Evolutionary conservation across 2,113 vertebrate genomes (phyloP), one percentile per base, ranked within the genome.

Genomic region (Columbina picui): DNA sequence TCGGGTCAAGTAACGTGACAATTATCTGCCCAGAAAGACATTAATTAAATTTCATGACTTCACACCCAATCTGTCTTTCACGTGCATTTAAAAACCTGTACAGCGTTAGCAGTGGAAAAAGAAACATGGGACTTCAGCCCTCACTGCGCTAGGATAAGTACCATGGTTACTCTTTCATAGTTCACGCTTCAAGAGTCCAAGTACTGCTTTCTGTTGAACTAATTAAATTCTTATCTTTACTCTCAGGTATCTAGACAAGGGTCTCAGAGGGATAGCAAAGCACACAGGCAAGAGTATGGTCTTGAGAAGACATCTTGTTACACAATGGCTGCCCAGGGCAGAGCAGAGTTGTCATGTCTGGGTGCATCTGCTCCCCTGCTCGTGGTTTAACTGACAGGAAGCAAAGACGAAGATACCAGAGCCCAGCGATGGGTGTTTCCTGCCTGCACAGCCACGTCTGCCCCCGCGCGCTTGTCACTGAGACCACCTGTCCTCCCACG

Each of bases 351-450:
- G 71, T 16, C 96, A 73, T 50, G 87, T 73, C 94, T 25, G 50
- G 89, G 97, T 87, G 95, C 98, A 98, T 98, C 98, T 98, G 97
- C 98, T 98, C 95, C 93, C 67, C 96, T 67, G 95, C 89, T 95
- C 59, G 98, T 97, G 98, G 98, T 98, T 98, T 98, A 98, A 98
- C 98, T 96, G 98, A 98, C 98, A 98, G 98, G 98, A 98, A 98
- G 95, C 97, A n/a, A 70, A 93, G 95, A 63, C 34, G 0, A 49
- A 96, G 98, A 97, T 93, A 96, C 9, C 22, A 65, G 78, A 90
- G 57, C 96, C 57, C 96, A 94, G 94, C 4, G 63, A 88, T 80
- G 43, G 96, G 90, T 41, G 89, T 39, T 98, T 98, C 98, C 98
- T 98, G 98, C 91, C 96, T 36, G 61, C 93, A 67, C 56, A 30